Evolutionary conservation across 2,113 vertebrate species (phyloP), one percentile per base, ranked within the genome.

Genomic region (Macrotus californicus): DNA sequence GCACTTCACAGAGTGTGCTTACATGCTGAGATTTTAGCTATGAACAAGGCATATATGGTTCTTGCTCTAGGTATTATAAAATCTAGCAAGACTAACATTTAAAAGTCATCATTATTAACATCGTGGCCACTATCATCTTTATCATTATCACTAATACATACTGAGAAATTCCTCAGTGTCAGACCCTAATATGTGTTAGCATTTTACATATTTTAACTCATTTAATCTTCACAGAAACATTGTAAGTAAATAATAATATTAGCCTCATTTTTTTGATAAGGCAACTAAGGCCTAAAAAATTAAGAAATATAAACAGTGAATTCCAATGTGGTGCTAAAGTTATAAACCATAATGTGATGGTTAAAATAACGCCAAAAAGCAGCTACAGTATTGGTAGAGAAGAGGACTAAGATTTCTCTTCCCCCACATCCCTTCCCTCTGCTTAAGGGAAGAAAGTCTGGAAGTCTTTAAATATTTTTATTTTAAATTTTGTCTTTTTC

Each of bases 401-500:
- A 91, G 36, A 83, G 16, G 39, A 91, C 70, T 70, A 76, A 87
- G n/a, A 54, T 91, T 80, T 12, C 8, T 89, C n/a, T 66, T 50
- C 14, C 5, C 34, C 19, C 15, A 18, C 19, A 70, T 14, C 5
- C 2, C 7, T 41, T 92, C 18, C n/a, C 8, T 69, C 34, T 86
- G 52, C 72, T 76, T 85, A 67, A 48, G 64, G 31, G 39, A n/a
- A 72, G 34, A 43, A 56, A 39, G n/a, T 24, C 84, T 76, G 4
- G 11, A 95, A 93, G 36, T 82, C 36, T 94, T 91, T 52, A 93
- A 79, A 90, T 87, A 76, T 80, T 91, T 95, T 95, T 46, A 64
- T 88, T 89, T 93, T 73, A 67, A 96, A 43, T 82, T 69, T 94
- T 77, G 46, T 88, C 82, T 86, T 89, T 95, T 87, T 91, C 54